Conservation (phyloP, 2,888 invertebrate genomes). For the Podotricha telesiphe region DNA sequence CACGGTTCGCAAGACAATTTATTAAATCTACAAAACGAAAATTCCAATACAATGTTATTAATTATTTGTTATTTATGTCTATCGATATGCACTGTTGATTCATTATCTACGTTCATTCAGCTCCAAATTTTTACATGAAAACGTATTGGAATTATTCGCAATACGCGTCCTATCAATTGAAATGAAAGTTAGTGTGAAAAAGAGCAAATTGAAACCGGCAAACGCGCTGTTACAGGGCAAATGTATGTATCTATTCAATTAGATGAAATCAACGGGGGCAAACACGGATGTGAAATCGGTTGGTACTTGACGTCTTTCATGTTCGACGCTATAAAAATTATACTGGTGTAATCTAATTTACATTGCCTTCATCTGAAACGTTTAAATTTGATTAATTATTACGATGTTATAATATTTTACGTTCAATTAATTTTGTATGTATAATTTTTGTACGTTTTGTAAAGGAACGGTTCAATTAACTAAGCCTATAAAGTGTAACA, state of each 20-base stretch:
- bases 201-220: slow-evolving; percentile 44
- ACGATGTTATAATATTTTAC: slow-evolving; percentile 13
- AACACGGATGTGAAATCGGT: slow-evolving; percentile 33
- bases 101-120: slow-evolving; percentile 36
- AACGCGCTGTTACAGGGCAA: slow-evolving; percentile 40
- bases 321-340: slow-evolving; percentile 1
- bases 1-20: slow-evolving; percentile 23
- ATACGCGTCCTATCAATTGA: slow-evolving; percentile 18
- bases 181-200: slow-evolving; percentile 45
- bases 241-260: slow-evolving; percentile 43
- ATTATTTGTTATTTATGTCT: slow-evolving; percentile 29
- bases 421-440: slow-evolving; percentile 1
- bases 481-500: neutral
- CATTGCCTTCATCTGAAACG: neutral
- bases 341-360: slow-evolving; percentile 8
- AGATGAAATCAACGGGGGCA: slow-evolving; percentile 44
- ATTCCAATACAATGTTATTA: slow-evolving; percentile 25
- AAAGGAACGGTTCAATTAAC: neutral
- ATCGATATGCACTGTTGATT: slow-evolving; percentile 41
- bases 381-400: slow-evolving; percentile 14
- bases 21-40: slow-evolving; percentile 31
- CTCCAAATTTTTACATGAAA: slow-evolving; percentile 41
- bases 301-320: slow-evolving; percentile 1
- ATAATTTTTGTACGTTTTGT: neutral
- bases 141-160: slow-evolving; percentile 30